Base-by-base conservation (phyloP, 2,888 invertebrate genomes). In the Meiosimyza decipiens region DNA sequence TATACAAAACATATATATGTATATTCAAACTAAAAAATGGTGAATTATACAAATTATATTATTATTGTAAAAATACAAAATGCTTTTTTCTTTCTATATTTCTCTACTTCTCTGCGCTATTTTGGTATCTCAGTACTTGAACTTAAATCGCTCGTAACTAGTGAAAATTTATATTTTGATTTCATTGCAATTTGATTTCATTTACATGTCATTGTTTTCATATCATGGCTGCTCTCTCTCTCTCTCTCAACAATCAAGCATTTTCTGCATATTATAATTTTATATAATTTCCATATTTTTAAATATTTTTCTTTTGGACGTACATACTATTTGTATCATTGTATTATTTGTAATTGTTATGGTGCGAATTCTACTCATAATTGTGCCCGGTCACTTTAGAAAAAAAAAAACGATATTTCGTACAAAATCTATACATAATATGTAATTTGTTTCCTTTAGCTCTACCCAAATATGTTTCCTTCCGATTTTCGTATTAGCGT, bases 11-110 rank as follows among this genome's bases (percentile, higher is more conserved):
- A 78, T 77, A 78, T 75, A 75, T 76, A 73, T 72, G 78, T 77
- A 81, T 79, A 74, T 73, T 71, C 71, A 72, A 66, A 75, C 69
- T 73, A 62, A 76, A 63, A 62, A 72, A 73, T 71, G 33, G 62
- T 66, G 60, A 81, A 82, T 82, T 82, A 82, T 82, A 82, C 81
- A 80, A 81, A 81, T 81, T 71, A 66, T 55, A 71, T 65, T 71
- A 57, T 82, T 82, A 82, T 81, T 82, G 81, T 82, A 82, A 81
- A 82, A 74, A 65, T 54, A 59, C 49, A 70, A 74, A 72, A 40
- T 72, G 74, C 67, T 72, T 72, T 74, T 73, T 74, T 72, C 70
- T 74, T 72, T 65, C 64, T 68, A 40, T n/a, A 40, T 40, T 40
- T 49, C 59, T 65, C 18, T 62, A 50, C 18, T 72, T 67, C 63